A percentile compares a stretch with the other conserved stretches of the same genome.
phyloP scores from a whole-genome alignment of 2,888 invertebrate genomes.

The Temnothorax unifasciatus region DNA sequence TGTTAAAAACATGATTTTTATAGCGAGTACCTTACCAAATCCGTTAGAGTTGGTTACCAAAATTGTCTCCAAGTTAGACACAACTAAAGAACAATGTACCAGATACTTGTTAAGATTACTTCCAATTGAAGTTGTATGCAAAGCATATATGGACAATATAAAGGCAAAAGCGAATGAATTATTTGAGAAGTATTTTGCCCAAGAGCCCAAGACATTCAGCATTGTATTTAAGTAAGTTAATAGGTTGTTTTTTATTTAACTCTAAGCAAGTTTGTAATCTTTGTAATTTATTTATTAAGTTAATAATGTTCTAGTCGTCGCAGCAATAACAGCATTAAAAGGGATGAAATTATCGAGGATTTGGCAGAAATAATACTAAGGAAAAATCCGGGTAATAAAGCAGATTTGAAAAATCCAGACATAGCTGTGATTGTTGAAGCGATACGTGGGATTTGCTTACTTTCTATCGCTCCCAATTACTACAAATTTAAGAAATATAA shows the following conservation, averaged over 20 bases:
- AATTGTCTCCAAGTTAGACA: slow-evolving; percentile 91
- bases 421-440: slow-evolving; percentile 94
- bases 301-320: slow-evolving; percentile 87
- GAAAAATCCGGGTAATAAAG: slow-evolving; percentile 91
- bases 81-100: slow-evolving; percentile 91
- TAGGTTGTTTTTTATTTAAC: slow-evolving; percentile 23
- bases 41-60: slow-evolving; percentile 91
- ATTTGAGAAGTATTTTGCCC: slow-evolving; percentile 92
- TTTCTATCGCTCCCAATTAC: slow-evolving; percentile 94
- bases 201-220: slow-evolving; percentile 91
- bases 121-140: slow-evolving; percentile 92
- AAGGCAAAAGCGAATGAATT: slow-evolving; percentile 89
- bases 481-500: slow-evolving; percentile 94
- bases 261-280: neutral
- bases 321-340: slow-evolving; percentile 91
- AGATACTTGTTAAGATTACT: slow-evolving; percentile 92
- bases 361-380: slow-evolving; percentile 91
- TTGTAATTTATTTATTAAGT: slow-evolving; percentile 20
- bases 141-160: slow-evolving; percentile 93
- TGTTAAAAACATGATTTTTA: slow-evolving; percentile 94
- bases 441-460: slow-evolving; percentile 92
- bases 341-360: slow-evolving; percentile 91
- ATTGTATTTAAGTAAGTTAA: slow-evolving; percentile 90
- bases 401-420: slow-evolving; percentile 92
- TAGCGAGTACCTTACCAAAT: slow-evolving; percentile 92